phyloP scores from a whole-genome alignment of 2,888 invertebrate species.

The Nasonia oneida region DNA sequence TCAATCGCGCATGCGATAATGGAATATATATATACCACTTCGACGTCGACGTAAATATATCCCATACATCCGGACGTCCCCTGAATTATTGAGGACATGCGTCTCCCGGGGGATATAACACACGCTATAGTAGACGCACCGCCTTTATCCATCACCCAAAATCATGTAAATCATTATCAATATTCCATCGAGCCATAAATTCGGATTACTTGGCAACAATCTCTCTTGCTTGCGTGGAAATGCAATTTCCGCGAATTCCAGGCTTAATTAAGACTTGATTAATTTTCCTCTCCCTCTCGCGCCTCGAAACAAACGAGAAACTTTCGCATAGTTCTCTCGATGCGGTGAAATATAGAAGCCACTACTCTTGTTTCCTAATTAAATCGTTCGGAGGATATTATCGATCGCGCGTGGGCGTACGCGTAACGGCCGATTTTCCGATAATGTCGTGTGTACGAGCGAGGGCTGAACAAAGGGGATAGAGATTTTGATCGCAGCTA shows the following conservation, averaged over 20 bases:
- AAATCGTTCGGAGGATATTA: neutral
- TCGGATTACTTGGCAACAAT: neutral
- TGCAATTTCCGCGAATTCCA: conserved; percentile 16
- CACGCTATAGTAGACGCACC: neutral
- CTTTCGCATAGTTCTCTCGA: neutral
- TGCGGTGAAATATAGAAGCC: neutral
- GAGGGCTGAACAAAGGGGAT: neutral
- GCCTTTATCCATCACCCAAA: neutral
- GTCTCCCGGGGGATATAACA: neutral
- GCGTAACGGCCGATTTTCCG: neutral
- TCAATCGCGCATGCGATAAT: neutral
- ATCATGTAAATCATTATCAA: neutral
- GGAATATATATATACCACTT: neutral
- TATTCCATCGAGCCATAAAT: neutral
- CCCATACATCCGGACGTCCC: neutral
- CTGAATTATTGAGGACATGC: neutral
- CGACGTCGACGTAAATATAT: neutral
- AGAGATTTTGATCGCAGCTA: neutral
- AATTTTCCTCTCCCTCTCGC: conserved; percentile 7
- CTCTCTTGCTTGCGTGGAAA: neutral
- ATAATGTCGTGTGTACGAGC: neutral
- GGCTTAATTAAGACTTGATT: conserved; percentile 29
- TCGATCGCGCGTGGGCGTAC: neutral
- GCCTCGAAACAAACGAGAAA: conserved; percentile 18
- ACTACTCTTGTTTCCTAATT: neutral